phyloP scores from a whole-genome alignment of 53 echinoderm and acorn worm species.

The Henricia sp. region DNA sequence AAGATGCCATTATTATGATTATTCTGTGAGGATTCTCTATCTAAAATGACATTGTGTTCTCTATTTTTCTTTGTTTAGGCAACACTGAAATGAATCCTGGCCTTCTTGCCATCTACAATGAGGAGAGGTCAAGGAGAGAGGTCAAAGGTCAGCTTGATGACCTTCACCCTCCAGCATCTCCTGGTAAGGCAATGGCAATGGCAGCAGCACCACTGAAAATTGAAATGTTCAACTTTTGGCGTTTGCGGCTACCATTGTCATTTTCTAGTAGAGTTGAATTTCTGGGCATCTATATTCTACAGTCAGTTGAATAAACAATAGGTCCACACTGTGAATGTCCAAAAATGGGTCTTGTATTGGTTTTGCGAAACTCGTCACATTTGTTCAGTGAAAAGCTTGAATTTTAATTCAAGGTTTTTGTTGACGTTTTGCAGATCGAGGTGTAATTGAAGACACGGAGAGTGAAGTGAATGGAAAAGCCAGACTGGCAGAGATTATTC shows the following conservation, averaged over 20 bases:
- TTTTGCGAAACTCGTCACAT: no score
- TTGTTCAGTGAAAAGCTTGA: neutral
- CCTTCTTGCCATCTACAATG: conserved; percentile 93
- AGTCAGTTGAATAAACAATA: no score
- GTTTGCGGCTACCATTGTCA: no score
- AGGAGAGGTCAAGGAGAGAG: conserved; percentile 86
- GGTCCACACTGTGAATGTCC: no score
- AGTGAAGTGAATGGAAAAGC: conserved; percentile 68
- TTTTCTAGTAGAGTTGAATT: no score
- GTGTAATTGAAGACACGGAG: conserved; percentile 67
- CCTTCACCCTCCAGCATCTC: conserved; percentile 86
- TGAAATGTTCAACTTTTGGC: no score
- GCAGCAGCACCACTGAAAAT: no score
- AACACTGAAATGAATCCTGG: conserved; percentile 91
- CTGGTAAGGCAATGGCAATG: conserved; percentile 70
- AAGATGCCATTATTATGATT: no score
- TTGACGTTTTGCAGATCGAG: conserved; percentile 70
- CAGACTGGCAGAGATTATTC: conserved; percentile 79
- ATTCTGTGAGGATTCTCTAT: no score
- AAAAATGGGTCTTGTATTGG: no score
- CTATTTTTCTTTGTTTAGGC: conserved; percentile 52
- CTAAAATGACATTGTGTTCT: no score
- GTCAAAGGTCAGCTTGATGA: conserved; percentile 79
- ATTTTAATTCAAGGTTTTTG: neutral
- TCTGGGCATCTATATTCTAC: no score